Evolutionary conservation across 2,797 vertebrate species (phyloP), one percentile per base, ranked within the genome.

Genomic region (Dermochelys coriacea): DNA sequence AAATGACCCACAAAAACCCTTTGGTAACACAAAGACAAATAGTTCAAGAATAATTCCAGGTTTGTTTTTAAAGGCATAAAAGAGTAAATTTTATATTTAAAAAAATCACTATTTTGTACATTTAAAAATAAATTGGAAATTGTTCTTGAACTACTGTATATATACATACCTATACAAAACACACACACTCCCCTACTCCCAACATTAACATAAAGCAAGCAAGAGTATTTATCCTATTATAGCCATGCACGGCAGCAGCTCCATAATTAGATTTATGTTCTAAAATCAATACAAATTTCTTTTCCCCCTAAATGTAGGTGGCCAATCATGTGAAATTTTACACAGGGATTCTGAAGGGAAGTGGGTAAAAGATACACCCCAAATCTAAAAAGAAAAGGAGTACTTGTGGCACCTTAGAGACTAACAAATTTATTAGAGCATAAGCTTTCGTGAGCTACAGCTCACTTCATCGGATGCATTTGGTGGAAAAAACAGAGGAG

Each of bases 1-100:
- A 97, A 96, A 87, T 75, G 85, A 96, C 89, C 95, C 91, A 96
- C 47, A 82, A 97, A 88, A 93, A 87, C 84, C 52, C 95, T 96
- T 91, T 85, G 84, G 80, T 94, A 97, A 96, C 91, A 97, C 68
- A 92, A 88, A 94, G 14, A 92, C 79, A 96, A 95, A 94, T 82
- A 95, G 95, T 91, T 97, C 92, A 94, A 90, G 88, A 96, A 84
- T 85, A 93, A 88, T 78, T 64, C 52, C 90, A 68, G 86, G 64
- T 59, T 96, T 95, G 49, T 93, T 88, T 93, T 97, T 94, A 95
- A 97, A 97, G 95, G 71, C 87, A 92, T 78, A 94, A 88, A 15
- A 80, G 92, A 84, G 12, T 64, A 8, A 82, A 95, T 89, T 71
- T 75, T 84, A 84, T 90, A 81, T 27, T 55, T 52, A 82, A 90